phyloP scores from a whole-genome alignment of 2,113 vertebrate genomes.

The Gallinago undulata region DNA sequence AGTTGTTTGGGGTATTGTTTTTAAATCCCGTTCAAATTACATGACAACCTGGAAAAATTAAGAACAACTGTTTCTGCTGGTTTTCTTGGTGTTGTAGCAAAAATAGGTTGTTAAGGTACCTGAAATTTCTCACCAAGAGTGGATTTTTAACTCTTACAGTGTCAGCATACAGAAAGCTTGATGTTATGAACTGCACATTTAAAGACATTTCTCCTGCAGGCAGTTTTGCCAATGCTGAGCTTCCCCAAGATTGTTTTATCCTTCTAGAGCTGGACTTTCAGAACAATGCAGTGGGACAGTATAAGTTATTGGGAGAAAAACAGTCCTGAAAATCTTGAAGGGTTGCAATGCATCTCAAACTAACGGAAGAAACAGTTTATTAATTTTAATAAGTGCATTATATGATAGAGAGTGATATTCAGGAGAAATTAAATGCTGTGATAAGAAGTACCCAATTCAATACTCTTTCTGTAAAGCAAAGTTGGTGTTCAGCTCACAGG shows the following conservation, averaged over 20 bases:
- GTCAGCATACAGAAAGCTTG: neutral
- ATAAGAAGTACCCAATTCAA: neutral
- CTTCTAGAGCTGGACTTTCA: neutral
- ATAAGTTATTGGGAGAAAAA: neutral
- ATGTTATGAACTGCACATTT: neutral
- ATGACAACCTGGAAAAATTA: neutral
- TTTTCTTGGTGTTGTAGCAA: neutral
- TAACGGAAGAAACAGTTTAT: neutral
- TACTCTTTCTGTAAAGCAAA: neutral
- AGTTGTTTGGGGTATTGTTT: neutral
- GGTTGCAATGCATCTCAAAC: neutral
- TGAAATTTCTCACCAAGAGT: neutral
- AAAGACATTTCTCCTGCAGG: neutral
- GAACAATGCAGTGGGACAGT: neutral
- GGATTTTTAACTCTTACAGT: neutral
- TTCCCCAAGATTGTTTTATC: neutral
- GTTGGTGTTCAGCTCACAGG: neutral
- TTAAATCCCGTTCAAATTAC: neutral
- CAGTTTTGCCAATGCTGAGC: neutral
- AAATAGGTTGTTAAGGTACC: neutral
- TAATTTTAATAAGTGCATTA: neutral
- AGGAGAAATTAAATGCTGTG: neutral
- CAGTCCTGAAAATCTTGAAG: neutral
- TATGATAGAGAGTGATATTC: neutral
- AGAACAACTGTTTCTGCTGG: accelerated